phyloP scores from a whole-genome alignment of 2,113 vertebrate species.

The Callionymus lyra region DNA sequence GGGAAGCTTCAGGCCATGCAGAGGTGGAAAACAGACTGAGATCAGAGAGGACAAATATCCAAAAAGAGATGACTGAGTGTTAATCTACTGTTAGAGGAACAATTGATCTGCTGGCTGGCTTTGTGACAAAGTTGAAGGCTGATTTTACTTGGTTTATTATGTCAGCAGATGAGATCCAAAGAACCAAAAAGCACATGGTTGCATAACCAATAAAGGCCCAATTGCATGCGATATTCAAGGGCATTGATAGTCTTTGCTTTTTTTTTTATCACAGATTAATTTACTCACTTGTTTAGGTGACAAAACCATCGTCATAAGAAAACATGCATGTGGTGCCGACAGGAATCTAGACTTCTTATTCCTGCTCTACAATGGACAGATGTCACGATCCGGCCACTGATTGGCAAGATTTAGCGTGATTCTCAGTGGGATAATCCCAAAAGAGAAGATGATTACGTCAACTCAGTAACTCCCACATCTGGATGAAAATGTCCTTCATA shows the following conservation, averaged over 20 bases:
- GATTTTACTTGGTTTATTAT: slow-evolving; percentile 40
- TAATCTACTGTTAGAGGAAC: slow-evolving; percentile 60
- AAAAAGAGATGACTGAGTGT: slow-evolving; percentile 56
- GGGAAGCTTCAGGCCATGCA: slow-evolving; percentile 42
- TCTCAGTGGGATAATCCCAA: slow-evolving; percentile 36
- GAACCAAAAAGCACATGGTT: slow-evolving; percentile 40
- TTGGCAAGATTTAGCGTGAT: slow-evolving; percentile 37
- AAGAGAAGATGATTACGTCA: slow-evolving; percentile 40
- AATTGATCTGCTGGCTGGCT: slow-evolving; percentile 62
- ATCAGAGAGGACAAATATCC: slow-evolving; percentile 47
- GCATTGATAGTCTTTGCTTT: slow-evolving; percentile 17
- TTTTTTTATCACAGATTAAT: neutral
- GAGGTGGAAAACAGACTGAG: slow-evolving; percentile 55
- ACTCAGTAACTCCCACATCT: slow-evolving; percentile 22
- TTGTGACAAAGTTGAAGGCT: slow-evolving; percentile 51
- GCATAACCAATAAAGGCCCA: slow-evolving; percentile 37
- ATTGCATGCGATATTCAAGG: slow-evolving; percentile 16
- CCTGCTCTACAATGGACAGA: slow-evolving; percentile 34
- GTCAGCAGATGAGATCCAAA: slow-evolving; percentile 38
- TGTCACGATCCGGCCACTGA: slow-evolving; percentile 35
- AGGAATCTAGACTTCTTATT: slow-evolving; percentile 12
- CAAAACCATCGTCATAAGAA: no score
- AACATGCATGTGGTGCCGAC: no score
- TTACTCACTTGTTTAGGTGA: no score
- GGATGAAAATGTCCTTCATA: slow-evolving; percentile 16